A percentile compares a stretch with the other conserved stretches of the same genome.
Evolutionary conservation across 2,888 invertebrate genomes (phyloP).

Genomic region (Lasioglossum oenotherae): DNA sequence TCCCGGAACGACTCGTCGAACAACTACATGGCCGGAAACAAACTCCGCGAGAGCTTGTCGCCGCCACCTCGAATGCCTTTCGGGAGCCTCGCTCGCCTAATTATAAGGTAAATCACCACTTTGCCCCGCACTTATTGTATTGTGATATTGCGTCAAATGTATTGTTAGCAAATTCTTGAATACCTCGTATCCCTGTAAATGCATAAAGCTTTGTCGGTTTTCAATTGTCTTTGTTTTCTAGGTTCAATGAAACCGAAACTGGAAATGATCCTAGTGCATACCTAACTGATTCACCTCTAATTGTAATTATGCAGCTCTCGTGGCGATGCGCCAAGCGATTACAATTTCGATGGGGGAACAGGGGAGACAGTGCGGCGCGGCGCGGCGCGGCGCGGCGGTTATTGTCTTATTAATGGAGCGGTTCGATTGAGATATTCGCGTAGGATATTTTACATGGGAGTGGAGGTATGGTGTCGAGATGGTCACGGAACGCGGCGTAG

Average conservation of each 20-base stretch:
- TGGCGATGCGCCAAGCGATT: background rate
- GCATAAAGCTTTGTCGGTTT: too few species aligned
- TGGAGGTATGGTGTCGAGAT: background rate
- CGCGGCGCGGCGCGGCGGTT: too few species aligned
- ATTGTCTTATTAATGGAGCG: background rate
- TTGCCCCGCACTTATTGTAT: too few species aligned
- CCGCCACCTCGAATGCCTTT: constrained; percentile 19
- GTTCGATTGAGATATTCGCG: background rate
- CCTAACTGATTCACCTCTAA: background rate
- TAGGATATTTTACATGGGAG: background rate
- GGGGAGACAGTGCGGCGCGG: too few species aligned
- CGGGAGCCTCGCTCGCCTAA: background rate
- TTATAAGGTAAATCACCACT: constrained; percentile 8
- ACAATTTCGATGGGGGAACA: background rate
- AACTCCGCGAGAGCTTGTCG: constrained; percentile 3
- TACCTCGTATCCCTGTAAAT: too few species aligned
- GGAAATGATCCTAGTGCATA: too few species aligned
- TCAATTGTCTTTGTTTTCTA: too few species aligned
- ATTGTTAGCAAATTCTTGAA: too few species aligned
- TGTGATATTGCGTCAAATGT: too few species aligned
- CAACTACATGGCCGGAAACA: background rate
- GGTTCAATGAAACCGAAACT: too few species aligned
- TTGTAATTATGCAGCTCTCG: background rate
- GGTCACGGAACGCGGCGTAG: background rate
- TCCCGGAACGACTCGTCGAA: background rate